Evolutionary conservation across 2,888 invertebrate genomes (phyloP).

Genomic region (Lapara coniferarum): DNA sequence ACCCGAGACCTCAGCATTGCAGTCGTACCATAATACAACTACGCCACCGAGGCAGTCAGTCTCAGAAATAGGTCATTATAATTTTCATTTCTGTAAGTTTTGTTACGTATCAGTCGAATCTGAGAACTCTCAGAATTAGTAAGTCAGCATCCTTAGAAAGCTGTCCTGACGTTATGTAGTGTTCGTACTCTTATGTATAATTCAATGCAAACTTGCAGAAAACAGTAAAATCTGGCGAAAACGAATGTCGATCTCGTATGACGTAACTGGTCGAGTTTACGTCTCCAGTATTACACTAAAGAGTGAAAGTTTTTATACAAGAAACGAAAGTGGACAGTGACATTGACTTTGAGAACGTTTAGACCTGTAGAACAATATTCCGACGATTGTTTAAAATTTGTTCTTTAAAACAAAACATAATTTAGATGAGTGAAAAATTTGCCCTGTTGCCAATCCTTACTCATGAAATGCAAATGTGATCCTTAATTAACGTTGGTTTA

Average conservation of each 20-base stretch:
- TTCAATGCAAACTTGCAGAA: neutral
- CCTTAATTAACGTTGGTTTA: too few species aligned
- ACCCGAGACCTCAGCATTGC: too few species aligned
- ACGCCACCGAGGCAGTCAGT: too few species aligned
- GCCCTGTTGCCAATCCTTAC: too few species aligned
- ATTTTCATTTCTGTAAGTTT: too few species aligned
- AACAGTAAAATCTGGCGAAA: slow-evolving; percentile 1
- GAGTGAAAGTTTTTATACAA: slow-evolving; percentile 26
- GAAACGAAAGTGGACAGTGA: slow-evolving; percentile 24
- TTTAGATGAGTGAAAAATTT: neutral
- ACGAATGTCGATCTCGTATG: slow-evolving; percentile 29
- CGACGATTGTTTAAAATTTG: neutral
- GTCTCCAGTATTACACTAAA: slow-evolving; percentile 5
- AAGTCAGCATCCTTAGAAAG: too few species aligned
- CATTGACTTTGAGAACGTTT: slow-evolving; percentile 18
- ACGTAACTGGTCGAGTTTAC: slow-evolving; percentile 30
- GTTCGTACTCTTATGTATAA: neutral
- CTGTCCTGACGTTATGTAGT: too few species aligned
- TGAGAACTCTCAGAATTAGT: too few species aligned
- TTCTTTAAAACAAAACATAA: neutral
- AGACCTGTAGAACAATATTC: neutral
- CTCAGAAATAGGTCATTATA: too few species aligned
- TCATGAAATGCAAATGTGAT: too few species aligned
- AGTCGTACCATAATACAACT: too few species aligned
- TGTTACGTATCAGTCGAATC: too few species aligned